phyloP scores from a whole-genome alignment of 2,797 vertebrate species.

The Catostomus latipinnis region DNA sequence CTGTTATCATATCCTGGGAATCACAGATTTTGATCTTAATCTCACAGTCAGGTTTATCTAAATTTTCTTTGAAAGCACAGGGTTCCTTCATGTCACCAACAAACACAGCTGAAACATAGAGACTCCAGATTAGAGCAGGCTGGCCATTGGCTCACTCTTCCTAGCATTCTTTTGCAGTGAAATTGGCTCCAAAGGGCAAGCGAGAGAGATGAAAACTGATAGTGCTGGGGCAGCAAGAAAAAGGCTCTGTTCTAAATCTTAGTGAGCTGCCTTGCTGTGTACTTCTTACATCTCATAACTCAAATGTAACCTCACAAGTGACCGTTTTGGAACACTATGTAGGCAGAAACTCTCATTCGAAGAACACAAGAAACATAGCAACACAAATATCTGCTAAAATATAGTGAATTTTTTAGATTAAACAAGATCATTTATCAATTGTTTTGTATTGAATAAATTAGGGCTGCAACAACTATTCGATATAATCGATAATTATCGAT shows the following conservation, averaged over 20 bases:
- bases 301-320: too few species aligned
- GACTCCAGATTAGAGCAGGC: constrained; percentile 74
- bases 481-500: too few species aligned
- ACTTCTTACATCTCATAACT: too few species aligned
- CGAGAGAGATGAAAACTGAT: constrained; percentile 52
- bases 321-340: too few species aligned
- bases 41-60: constrained; percentile 70
- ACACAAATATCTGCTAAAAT: too few species aligned
- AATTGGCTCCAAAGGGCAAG: constrained; percentile 70
- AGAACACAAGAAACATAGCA: too few species aligned
- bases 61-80: constrained; percentile 67
- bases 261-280: too few species aligned
- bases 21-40: constrained; percentile 74
- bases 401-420: too few species aligned
- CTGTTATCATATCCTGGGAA: constrained; percentile 72
- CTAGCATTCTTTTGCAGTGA: constrained; percentile 67
- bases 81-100: constrained; percentile 66
- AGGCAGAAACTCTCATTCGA: too few species aligned
- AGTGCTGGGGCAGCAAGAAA: constrained; percentile 53
- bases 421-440: too few species aligned
- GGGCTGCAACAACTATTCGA: too few species aligned
- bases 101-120: constrained; percentile 60
- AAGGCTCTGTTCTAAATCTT: constrained; percentile 8
- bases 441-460: too few species aligned
- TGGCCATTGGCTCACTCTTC: constrained; percentile 72